These are phyloP conservation scores for Notospermus geniculatus DNA, from an alignment of 1,140 invertebrate species.

Conservation along the genomic window DNA sequence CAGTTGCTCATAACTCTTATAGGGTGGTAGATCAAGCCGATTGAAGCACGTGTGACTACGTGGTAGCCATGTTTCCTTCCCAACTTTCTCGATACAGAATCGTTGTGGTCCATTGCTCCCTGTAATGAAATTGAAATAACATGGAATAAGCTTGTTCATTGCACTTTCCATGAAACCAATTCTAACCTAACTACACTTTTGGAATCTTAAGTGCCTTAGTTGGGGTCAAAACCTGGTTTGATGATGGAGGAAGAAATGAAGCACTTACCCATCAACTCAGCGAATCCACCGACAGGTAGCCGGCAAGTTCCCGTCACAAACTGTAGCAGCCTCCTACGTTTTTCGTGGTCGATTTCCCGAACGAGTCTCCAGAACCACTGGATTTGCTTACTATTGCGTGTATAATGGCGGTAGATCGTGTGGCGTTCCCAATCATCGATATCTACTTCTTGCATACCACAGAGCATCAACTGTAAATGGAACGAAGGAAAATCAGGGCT, in stretches of 20 bases:
- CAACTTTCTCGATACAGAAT: conserved; percentile 99
- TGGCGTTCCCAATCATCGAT: conserved; percentile 99
- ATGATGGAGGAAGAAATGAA: neutral
- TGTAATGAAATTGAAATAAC: conserved; percentile 46
- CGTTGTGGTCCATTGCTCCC: conserved; percentile 96
- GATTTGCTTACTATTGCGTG: conserved; percentile 89
- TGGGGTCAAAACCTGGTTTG: neutral
- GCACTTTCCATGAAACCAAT: no score
- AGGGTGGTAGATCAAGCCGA: conserved; percentile 89
- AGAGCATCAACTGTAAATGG: conserved; percentile 70
- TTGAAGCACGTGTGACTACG: conserved; percentile 98
- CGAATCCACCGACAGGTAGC: conserved; percentile 94
- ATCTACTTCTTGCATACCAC: conserved; percentile 98
- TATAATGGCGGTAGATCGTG: conserved; percentile 94
- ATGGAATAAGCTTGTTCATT: neutral
- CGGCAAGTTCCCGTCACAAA: conserved; percentile 97
- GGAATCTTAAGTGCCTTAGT: no score
- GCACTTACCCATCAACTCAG: conserved; percentile 85
- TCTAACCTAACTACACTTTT: no score
- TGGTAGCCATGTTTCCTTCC: conserved; percentile 98
- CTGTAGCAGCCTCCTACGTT: conserved; percentile 83
- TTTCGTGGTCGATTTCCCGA: conserved; percentile 89
- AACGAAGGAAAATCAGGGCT: no score
- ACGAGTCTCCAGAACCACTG: conserved; percentile 98
- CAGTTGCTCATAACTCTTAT: conserved; percentile 93